Evolutionary conservation across 2,888 invertebrate species (phyloP), one percentile per base, ranked within the genome.

Genomic region (Oasisia sp.): DNA sequence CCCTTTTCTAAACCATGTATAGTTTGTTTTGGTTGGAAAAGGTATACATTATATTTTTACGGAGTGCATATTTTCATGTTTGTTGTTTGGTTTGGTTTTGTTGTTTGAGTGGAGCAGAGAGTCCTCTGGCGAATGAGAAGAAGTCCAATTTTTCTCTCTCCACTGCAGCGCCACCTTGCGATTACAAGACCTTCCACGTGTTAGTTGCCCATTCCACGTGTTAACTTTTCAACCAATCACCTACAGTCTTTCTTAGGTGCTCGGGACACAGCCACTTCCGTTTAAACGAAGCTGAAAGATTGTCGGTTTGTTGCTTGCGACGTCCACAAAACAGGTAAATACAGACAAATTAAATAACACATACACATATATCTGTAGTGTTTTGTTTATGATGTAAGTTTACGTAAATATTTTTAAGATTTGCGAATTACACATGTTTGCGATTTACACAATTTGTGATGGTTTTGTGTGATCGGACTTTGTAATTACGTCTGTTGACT

Each of bases 261-360:
- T 27, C 27, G 74, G 74, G 74, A 74, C 14, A 74, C 74, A 27
- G 27, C 74, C 74, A 74, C 74, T 74, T 74, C 74, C 74, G 12
- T 74, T 74, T 12, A 74, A 74, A 74, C 74, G n/a, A 74, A 74
- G 74, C 74, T 74, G 74, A 74, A 74, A 19, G 27, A 7, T n/a
- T 19, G 74, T 74, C n/a, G 3, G 74, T 74, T 74, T 74, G 74
- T 74, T 74, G 74, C 3, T 74, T 74, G 74, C 74, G 74, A 74
- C 74, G 74, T 74, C 74, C 74, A 74, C 74, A 27, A 74, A 74
- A 74, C 74, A 74, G 74, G 74, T 74, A 74, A 74, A 19, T 74
- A 74, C n/a, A 74, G 74, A 7, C 14, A 74, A 27, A 74, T n/a
- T 19, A 27, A 19, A 7, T 74, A 74, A 74, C 27, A 19, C 7